These are phyloP conservation scores for Gryon sp. DNA, from an alignment of 1,140 invertebrate species.

Conservation along the genomic window DNA sequence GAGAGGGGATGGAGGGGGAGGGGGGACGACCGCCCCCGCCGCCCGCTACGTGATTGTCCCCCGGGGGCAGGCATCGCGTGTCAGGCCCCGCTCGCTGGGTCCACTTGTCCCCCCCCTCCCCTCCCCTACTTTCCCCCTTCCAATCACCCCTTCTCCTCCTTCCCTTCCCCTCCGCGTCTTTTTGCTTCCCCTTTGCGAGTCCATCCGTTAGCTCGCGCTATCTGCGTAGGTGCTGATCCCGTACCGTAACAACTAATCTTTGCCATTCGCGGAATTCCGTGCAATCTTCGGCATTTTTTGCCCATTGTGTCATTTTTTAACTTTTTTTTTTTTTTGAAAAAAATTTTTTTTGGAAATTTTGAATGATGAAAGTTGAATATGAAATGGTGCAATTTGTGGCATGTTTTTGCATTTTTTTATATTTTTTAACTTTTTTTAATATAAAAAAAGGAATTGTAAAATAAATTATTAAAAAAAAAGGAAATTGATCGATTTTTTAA, in stretches of 20 bases:
- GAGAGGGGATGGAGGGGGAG: slow-evolving; percentile 51
- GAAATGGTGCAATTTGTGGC: too few species aligned
- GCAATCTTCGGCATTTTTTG: slow-evolving; percentile 1
- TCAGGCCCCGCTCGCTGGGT: slow-evolving; percentile 75
- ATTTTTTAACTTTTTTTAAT: too few species aligned
- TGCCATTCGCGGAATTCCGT: slow-evolving; percentile 13
- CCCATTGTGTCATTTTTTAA: slow-evolving; percentile 11
- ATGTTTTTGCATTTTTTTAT: too few species aligned
- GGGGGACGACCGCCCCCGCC: slow-evolving; percentile 74
- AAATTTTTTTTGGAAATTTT: too few species aligned
- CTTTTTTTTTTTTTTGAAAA: too few species aligned
- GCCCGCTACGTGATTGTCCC: slow-evolving; percentile 76
- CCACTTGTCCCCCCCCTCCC: slow-evolving; percentile 8
- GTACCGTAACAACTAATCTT: slow-evolving; percentile 26
- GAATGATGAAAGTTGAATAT: too few species aligned
- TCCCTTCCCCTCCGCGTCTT: not conserved
- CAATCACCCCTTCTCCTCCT: too few species aligned
- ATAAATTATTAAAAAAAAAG: too few species aligned
- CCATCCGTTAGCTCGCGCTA: slow-evolving; percentile 3
- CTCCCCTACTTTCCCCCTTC: not conserved
- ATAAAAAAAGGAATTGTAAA: too few species aligned
- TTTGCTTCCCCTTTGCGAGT: not conserved
- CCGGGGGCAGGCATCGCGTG: slow-evolving; percentile 78
- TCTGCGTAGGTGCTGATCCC: slow-evolving; percentile 48
- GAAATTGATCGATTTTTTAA: too few species aligned